A percentile compares a stretch with the other conserved stretches of the same genome.
These are phyloP conservation scores for Microtus obscurus DNA, from an alignment of 2,797 vertebrate genomes.

Conservation along the genomic window DNA sequence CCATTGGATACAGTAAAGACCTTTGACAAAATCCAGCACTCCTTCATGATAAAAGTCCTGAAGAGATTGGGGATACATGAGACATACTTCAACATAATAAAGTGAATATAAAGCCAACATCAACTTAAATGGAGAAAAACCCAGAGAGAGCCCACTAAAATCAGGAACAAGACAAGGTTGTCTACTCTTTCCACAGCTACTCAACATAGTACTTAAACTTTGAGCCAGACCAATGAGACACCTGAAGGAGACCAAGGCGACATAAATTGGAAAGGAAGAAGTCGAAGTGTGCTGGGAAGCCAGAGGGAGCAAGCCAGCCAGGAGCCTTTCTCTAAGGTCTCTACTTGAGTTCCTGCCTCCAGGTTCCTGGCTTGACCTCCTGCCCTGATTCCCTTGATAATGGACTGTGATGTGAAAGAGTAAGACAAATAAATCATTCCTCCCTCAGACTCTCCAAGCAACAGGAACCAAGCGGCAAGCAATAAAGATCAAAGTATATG, in stretches of 20 bases:
- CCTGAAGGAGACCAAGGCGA: background rate
- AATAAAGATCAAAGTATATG: slow-evolving; percentile 31
- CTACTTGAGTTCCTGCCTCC: background rate
- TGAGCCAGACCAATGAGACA: background rate
- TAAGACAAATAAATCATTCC: background rate
- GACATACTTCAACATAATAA: background rate
- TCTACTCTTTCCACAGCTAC: background rate
- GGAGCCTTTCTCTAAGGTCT: background rate
- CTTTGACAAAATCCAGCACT: background rate
- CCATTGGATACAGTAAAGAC: background rate
- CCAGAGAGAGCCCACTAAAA: background rate
- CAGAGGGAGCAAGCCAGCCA: background rate
- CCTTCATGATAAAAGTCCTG: background rate
- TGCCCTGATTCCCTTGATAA: background rate
- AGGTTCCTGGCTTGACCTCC: background rate
- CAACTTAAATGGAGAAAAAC: background rate
- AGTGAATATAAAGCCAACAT: background rate
- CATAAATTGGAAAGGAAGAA: background rate
- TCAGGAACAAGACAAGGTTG: background rate
- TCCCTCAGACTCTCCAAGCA: background rate
- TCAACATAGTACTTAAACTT: background rate
- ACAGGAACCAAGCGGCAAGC: background rate
- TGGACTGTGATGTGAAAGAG: background rate
- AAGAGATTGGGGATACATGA: background rate
- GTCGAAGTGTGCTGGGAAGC: background rate